Percentiles rank a stretch among this genome's conserved stretches.
phyloP scores from a whole-genome alignment of 1,140 invertebrate genomes.

The Diabrotica undecimpunctata region DNA sequence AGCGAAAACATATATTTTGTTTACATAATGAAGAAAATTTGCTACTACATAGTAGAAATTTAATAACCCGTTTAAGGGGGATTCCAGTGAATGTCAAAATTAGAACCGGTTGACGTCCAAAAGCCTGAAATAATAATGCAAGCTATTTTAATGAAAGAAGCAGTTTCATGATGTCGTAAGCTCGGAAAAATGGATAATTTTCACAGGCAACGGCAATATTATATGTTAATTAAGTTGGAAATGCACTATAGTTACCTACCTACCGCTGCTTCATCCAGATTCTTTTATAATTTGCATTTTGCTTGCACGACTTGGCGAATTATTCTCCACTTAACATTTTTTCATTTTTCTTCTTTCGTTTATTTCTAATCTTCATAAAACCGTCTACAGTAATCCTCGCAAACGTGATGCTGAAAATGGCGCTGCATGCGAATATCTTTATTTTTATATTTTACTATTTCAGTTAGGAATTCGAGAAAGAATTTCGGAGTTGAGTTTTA shows the following conservation, averaged over 20 bases:
- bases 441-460: not conserved
- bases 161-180: not conserved
- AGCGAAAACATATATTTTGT: no score
- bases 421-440: not conserved
- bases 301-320: not conserved
- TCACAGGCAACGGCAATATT: not conserved
- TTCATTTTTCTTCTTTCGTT: not conserved
- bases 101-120: no score
- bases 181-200: not conserved
- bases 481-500: no score
- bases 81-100: no score
- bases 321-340: not conserved
- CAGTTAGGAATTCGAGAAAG: no score
- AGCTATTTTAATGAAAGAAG: no score
- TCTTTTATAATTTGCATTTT: slow-evolving; percentile 1
- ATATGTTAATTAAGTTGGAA: slow-evolving; percentile 1
- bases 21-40: no score
- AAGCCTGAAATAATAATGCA: no score
- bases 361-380: slow-evolving; percentile 1
- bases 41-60: no score
- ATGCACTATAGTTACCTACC: not conserved
- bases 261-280: not conserved
- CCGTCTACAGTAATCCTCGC: not conserved
- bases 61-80: no score
- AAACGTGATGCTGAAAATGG: not conserved